These are phyloP conservation scores for Drosophila pachea DNA, from an alignment of 1,140 invertebrate species.

Conservation along the genomic window DNA sequence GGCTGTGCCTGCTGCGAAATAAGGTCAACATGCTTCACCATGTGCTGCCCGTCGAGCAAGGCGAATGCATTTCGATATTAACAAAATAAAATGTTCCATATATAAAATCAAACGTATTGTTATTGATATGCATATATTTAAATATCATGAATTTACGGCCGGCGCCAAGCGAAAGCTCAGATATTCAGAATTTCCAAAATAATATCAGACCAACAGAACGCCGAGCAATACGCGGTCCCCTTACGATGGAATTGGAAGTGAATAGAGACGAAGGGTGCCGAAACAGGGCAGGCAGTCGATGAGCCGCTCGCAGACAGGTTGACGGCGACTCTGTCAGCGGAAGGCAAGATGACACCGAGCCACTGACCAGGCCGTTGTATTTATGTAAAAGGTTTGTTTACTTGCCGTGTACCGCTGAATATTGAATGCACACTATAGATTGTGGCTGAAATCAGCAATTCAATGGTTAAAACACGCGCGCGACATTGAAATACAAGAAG, in stretches of 20 bases:
- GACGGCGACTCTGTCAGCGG: constrained; percentile 43
- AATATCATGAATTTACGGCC: constrained; percentile 26
- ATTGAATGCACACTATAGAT: constrained; percentile 29
- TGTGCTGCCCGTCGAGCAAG: neutral
- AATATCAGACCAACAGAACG: neutral
- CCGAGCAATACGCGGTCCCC: neutral
- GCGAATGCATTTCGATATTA: constrained; percentile 32
- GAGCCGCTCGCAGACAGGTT: constrained; percentile 49
- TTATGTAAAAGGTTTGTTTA: constrained; percentile 54
- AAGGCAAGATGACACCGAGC: constrained; percentile 54
- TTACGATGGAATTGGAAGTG: too few species aligned
- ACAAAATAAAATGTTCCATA: constrained; percentile 47
- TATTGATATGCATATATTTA: constrained; percentile 46
- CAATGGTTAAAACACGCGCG: constrained; percentile 40
- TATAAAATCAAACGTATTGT: constrained; percentile 41
- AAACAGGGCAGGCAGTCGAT: neutral
- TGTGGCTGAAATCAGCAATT: constrained; percentile 29
- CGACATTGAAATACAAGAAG: constrained; percentile 51
- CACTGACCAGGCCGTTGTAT: constrained; percentile 19
- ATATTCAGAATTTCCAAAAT: constrained; percentile 27
- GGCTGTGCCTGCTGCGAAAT: constrained; percentile 39
- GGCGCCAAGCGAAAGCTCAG: constrained; percentile 39
- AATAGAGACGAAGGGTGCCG: too few species aligned
- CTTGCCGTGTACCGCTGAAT: constrained; percentile 37
- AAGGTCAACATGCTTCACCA: constrained; percentile 51